Conservation (phyloP, 2,113 vertebrate species). For the Chionodraco myersi region DNA sequence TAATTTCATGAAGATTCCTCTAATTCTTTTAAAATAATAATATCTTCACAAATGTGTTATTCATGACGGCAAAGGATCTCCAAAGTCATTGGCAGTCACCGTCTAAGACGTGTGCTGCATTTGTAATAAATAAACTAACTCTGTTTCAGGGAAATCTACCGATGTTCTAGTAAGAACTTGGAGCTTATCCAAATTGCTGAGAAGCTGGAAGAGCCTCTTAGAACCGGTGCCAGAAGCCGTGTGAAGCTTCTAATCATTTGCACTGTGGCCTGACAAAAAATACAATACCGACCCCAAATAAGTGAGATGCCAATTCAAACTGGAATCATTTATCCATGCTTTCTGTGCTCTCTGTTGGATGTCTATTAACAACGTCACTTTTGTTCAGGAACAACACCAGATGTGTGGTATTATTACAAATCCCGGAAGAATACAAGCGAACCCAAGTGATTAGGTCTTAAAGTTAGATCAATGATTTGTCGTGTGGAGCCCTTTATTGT, state of each 20-base stretch:
- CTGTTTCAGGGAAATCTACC: background rate
- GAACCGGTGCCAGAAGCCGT: constrained; percentile 6
- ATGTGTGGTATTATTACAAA: background rate
- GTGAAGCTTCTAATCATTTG: constrained; percentile 16
- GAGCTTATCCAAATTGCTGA: background rate
- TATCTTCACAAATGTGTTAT: background rate
- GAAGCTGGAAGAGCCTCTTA: background rate
- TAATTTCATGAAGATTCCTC: background rate
- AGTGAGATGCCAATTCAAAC: background rate
- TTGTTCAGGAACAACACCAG: background rate
- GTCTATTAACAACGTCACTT: background rate
- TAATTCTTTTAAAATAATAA: background rate
- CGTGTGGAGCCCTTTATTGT: background rate
- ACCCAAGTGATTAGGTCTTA: background rate
- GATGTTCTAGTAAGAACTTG: background rate
- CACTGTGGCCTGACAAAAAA: background rate
- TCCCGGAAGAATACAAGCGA: background rate
- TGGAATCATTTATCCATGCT: background rate
- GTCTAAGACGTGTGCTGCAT: background rate
- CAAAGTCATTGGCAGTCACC: background rate
- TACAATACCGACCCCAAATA: background rate
- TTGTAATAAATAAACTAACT: constrained; percentile 1
- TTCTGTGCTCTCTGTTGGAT: background rate
- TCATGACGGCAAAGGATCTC: background rate
- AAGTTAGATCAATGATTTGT: background rate